Percentiles rank a stretch among this genome's conserved stretches.
phyloP scores from a whole-genome alignment of 2,888 invertebrate species.

The Pristionchus mayeri region DNA sequence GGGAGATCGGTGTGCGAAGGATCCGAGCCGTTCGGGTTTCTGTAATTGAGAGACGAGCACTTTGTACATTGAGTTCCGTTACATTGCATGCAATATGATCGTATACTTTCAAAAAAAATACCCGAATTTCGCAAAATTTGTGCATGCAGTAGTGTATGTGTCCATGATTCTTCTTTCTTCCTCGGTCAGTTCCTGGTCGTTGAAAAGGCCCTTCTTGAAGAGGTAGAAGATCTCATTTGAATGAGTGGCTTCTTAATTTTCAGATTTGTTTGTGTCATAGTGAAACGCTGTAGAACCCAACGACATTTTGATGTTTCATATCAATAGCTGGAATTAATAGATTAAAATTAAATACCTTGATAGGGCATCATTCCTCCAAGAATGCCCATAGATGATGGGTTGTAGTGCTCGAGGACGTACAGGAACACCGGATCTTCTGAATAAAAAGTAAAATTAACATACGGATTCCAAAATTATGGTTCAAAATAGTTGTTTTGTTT shows the following conservation, averaged over 20 bases:
- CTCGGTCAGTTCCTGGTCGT: not conserved
- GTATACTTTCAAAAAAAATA: not conserved
- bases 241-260: not conserved
- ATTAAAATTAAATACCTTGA: constrained; percentile 8
- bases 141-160: not conserved
- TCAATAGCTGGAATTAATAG: too few relatives aligned
- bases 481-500: too few relatives aligned
- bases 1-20: not conserved
- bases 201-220: constrained; percentile 23
- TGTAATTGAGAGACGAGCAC: not conserved
- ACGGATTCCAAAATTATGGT: too few relatives aligned
- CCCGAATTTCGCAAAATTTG: constrained; percentile 37
- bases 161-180: not conserved
- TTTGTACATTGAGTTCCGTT: not conserved
- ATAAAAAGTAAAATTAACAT: too few relatives aligned
- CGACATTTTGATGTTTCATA: too few relatives aligned
- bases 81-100: not conserved
- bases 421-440: not conserved
- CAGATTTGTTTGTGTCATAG: too few relatives aligned
- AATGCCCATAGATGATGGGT: not conserved
- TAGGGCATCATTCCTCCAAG: not conserved
- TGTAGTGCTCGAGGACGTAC: constrained; percentile 21
- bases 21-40: not conserved
- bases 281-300: too few relatives aligned
- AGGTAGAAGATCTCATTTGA: constrained; percentile 2